phyloP scores from a whole-genome alignment of 23 tunicate genomes.

The Styela plicata region DNA sequence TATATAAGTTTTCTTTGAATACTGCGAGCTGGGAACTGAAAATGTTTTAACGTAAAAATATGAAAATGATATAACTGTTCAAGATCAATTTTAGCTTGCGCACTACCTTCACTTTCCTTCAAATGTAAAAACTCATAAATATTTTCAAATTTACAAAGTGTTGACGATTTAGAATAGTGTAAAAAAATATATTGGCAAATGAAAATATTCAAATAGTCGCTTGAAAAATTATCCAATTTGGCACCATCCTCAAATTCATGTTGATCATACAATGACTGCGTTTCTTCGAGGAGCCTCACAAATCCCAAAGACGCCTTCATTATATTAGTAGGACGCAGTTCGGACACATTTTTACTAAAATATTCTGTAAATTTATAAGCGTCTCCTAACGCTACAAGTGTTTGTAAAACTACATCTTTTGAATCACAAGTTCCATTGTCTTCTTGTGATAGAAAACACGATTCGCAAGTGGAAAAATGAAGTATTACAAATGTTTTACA shows the following conservation, averaged over 20 bases:
- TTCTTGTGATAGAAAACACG: not conserved
- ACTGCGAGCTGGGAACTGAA: not conserved
- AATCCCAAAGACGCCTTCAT: constrained; percentile 20
- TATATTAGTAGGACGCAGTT: not conserved
- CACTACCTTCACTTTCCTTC: not conserved
- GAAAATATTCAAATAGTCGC: constrained; percentile 5
- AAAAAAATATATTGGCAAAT: constrained; percentile 13
- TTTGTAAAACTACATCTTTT: not conserved
- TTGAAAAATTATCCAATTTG: not conserved
- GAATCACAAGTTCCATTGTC: not conserved
- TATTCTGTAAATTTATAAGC: constrained; percentile 30
- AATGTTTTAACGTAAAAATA: not conserved
- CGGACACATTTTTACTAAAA: not conserved
- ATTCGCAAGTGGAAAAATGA: not conserved
- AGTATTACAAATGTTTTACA: not conserved
- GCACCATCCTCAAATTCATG: constrained; percentile 11
- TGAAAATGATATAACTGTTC: constrained; percentile 4
- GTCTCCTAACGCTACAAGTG: constrained; percentile 55
- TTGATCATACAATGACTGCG: constrained; percentile 33
- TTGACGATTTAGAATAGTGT: not conserved
- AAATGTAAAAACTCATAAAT: not conserved
- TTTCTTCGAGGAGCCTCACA: not conserved
- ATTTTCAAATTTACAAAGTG: not conserved
- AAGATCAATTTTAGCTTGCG: constrained; percentile 9
- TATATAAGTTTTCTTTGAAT: not conserved